phyloP scores from a whole-genome alignment of 2,888 invertebrate genomes.

The Zeuzera pyrina region DNA sequence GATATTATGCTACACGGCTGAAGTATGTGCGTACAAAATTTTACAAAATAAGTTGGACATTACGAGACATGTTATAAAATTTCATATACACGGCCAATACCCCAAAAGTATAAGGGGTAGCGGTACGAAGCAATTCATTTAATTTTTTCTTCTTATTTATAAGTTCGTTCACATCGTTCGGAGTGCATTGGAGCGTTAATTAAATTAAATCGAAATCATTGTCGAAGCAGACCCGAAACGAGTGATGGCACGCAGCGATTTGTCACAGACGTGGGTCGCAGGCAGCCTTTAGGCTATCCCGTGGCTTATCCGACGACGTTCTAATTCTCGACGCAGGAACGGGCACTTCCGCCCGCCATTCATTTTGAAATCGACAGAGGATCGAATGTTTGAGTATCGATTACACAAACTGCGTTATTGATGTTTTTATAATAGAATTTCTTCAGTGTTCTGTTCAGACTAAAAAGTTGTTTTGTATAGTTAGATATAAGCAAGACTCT shows the following conservation, averaged over 20 bases:
- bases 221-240: constrained; percentile 42
- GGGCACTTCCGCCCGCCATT: constrained; percentile 46
- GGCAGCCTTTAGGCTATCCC: constrained; percentile 23
- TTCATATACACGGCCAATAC: no score
- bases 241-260: constrained; percentile 55
- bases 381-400: constrained; percentile 58
- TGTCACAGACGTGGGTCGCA: constrained; percentile 49
- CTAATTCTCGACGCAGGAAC: constrained; percentile 24
- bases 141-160: constrained; percentile 9
- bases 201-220: constrained; percentile 57
- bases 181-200: constrained; percentile 54
- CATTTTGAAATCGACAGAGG: constrained; percentile 59
- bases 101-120: no score
- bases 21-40: no score
- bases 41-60: neutral
- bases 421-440: constrained; percentile 2
- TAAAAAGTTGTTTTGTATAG: constrained; percentile 16
- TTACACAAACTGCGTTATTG: constrained; percentile 33
- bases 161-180: constrained; percentile 34
- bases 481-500: neutral
- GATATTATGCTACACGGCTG: no score
- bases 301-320: constrained; percentile 20
- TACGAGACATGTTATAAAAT: no score
- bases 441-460: constrained; percentile 6
- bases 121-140: no score